Evolutionary conservation across 2,888 invertebrate species (phyloP), one percentile per base, ranked within the genome.

Genomic region (Agrotis segetum): DNA sequence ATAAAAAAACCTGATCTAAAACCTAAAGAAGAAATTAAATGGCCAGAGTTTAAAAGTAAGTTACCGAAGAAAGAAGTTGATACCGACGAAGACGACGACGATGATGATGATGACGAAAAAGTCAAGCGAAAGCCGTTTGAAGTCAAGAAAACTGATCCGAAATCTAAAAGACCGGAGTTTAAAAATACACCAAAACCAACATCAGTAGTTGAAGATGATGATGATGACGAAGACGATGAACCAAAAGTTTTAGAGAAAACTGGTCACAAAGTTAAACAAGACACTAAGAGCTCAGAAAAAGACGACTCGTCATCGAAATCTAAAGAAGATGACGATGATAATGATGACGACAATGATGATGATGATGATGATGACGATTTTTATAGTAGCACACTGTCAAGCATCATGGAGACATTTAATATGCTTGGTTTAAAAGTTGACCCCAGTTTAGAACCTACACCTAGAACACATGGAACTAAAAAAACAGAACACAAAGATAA

Each of bases 51-150:
- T 50, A 85, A 84, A 74, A 29, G 44, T 14, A 66, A 61, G 44
- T 14, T 24, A 29, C 56, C 61, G 9, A 78, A 81, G 65, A 78
- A 75, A 59, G 63, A 76, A 49, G 24, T 78, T 53, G 68, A 84
- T 66, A 79, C 85, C 9, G 77, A 81, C 19, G 84, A 82, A 24
- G 85, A 87, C 40, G 40, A 40, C 11, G 40, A 11, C 2, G 40
- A 40, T 29, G 86, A 88, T 29, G 88, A 89, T 11, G 84, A 88
- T 46, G 85, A 90, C 0, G 85, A 86, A 6, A 81, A 80, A 53
- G 79, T 87, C 3, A 76, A 74, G 55, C 67, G 19, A 49, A 77
- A 72, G 61, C 13, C 55, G 29, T 46, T 62, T 21, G 74, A 67
- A 24, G 19, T 46, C 46, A 81, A 83, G 67, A 84, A 75, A 59